phyloP scores from a whole-genome alignment of 2,113 vertebrate genomes.

The Sapajus apella region DNA sequence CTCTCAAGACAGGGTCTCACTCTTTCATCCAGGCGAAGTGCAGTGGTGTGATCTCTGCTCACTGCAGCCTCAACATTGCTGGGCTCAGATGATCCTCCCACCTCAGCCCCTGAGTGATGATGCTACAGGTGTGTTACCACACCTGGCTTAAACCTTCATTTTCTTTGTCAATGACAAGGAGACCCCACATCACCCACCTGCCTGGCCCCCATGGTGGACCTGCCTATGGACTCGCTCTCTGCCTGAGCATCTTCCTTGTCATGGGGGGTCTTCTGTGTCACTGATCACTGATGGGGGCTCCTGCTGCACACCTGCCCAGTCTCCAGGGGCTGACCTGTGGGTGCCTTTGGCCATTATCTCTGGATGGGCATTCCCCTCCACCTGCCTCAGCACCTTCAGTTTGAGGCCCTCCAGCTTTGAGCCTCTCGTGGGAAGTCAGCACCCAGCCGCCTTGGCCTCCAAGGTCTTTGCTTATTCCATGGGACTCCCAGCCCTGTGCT shows the following conservation, averaged over 20 bases:
- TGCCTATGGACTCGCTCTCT: background rate
- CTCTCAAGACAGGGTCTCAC: too few relatives aligned
- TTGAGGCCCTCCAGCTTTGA: background rate
- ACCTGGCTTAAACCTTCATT: background rate
- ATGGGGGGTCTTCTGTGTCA: background rate
- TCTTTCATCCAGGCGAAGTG: too few relatives aligned
- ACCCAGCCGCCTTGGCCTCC: background rate
- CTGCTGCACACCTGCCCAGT: background rate
- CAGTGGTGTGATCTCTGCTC: too few relatives aligned
- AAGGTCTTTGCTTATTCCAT: background rate
- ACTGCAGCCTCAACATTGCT: too few relatives aligned
- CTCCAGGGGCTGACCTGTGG: too few relatives aligned
- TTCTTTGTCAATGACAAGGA: background rate
- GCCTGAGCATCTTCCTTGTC: background rate
- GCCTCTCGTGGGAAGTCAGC: background rate
- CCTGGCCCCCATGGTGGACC: background rate
- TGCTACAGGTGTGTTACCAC: too few relatives aligned
- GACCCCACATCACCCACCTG: background rate
- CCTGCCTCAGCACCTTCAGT: background rate
- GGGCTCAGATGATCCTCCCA: too few relatives aligned
- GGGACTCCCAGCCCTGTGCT: too few relatives aligned
- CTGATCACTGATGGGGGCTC: background rate
- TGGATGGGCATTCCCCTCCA: background rate
- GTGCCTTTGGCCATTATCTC: background rate
- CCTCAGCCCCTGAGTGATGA: too few relatives aligned